These are phyloP conservation scores for Perccottus glenii DNA, from an alignment of 2,113 vertebrate genomes.

Conservation along the genomic window DNA sequence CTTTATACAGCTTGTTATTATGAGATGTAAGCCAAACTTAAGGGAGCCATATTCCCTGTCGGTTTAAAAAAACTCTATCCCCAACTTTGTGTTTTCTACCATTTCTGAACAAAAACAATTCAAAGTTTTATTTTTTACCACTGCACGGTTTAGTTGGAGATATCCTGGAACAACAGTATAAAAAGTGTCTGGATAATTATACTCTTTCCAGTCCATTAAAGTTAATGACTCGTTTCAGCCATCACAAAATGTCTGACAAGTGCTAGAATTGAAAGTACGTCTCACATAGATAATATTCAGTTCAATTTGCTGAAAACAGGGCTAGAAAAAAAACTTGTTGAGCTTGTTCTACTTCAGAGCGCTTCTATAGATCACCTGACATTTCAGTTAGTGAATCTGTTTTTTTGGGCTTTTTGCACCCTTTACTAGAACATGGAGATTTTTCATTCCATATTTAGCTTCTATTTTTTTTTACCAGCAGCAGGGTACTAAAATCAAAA, in stretches of 20 bases:
- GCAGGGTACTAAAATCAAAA: constrained; percentile 4
- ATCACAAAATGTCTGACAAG: not conserved
- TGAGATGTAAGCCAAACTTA: constrained; percentile 12
- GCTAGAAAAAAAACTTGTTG: constrained; percentile 1
- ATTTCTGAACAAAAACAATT: not conserved
- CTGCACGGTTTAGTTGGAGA: not conserved
- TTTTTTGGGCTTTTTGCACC: constrained; percentile 46
- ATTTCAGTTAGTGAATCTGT: constrained; percentile 48
- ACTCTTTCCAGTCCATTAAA: not conserved
- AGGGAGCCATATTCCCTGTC: not conserved
- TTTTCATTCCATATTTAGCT: constrained; percentile 11
- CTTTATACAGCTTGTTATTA: not conserved
- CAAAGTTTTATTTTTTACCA: not conserved
- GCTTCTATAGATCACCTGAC: constrained; percentile 33
- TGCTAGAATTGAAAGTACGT: not conserved
- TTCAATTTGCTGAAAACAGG: not conserved
- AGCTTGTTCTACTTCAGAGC: constrained; percentile 9
- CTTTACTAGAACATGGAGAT: constrained; percentile 25
- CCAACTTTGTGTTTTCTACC: not conserved
- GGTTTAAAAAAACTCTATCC: not conserved
- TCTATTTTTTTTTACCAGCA: constrained; percentile 4
- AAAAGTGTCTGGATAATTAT: not conserved
- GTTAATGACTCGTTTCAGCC: not conserved
- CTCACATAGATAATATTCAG: not conserved
- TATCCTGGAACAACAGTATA: not conserved